Conservation (phyloP, 2,113 vertebrate genomes). For the Colinus virginianus region DNA sequence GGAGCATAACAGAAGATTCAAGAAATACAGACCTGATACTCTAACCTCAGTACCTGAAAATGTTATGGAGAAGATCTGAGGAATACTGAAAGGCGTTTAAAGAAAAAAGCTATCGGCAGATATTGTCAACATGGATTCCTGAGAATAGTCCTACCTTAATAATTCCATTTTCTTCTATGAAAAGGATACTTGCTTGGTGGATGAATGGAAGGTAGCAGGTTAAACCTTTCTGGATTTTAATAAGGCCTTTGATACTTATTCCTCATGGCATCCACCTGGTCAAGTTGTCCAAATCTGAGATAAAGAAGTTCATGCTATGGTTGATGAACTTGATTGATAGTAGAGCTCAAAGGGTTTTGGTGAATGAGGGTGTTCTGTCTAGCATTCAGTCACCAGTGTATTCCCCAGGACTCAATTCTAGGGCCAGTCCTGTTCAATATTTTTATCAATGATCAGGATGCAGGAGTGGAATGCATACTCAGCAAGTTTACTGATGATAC, state of each 20-base stretch:
- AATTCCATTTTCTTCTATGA: not conserved
- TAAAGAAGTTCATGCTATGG: not conserved
- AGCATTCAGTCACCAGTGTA: not conserved
- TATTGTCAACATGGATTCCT: not conserved
- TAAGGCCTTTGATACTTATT: not conserved
- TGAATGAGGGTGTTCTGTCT: not conserved
- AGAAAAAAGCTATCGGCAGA: not conserved
- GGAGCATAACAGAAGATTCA: not conserved
- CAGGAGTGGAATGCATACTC: not conserved
- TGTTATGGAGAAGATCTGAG: not conserved
- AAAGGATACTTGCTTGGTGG: not conserved
- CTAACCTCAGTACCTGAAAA: not conserved
- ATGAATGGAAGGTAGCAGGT: not conserved
- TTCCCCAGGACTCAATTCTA: not conserved
- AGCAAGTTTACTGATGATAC: not conserved
- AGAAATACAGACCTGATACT: not conserved
- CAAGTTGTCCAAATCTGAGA: not conserved
- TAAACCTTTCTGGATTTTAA: not conserved
- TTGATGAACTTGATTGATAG: not conserved
- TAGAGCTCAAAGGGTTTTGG: not conserved
- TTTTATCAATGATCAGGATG: not conserved
- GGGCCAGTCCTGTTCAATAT: not conserved
- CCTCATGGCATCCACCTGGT: not conserved
- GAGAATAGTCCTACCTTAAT: not conserved
- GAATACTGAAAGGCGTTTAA: not conserved